phyloP scores from a whole-genome alignment of 2,888 invertebrate species.

The Drosophila phalerata region DNA sequence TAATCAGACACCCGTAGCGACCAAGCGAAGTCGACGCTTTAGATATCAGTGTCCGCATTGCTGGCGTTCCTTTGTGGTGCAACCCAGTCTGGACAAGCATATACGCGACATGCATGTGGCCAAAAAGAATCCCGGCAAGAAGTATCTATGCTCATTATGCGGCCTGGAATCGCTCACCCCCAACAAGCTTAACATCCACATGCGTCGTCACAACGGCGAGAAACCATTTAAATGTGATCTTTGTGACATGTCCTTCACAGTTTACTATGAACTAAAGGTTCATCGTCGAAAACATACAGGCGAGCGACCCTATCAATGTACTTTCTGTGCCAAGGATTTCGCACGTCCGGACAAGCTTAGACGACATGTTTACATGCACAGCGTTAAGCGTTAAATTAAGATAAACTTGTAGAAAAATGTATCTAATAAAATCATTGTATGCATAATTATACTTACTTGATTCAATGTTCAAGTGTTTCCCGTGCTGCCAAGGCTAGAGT shows the following conservation, averaged over 20 bases:
- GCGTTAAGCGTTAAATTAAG: conserved; percentile 52
- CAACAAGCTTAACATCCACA: conserved; percentile 88
- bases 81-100: conserved; percentile 72
- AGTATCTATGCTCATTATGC: conserved; percentile 87
- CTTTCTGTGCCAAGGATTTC: conserved; percentile 86
- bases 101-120: conserved; percentile 72
- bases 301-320: conserved; percentile 87
- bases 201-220: conserved; percentile 89
- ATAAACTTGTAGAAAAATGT: neutral
- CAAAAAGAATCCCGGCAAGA: conserved; percentile 68
- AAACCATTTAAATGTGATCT: conserved; percentile 89
- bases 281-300: conserved; percentile 88
- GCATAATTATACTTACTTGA: neutral
- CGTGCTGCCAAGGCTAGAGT: neutral
- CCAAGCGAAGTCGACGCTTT: conserved; percentile 82
- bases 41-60: conserved; percentile 88
- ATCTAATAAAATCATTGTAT: conserved; percentile 20
- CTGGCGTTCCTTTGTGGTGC: conserved; percentile 84
- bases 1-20: conserved; percentile 75
- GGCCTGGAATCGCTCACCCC: conserved; percentile 87
- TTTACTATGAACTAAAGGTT: conserved; percentile 88
- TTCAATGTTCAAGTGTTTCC: neutral
- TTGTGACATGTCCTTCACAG: conserved; percentile 88
- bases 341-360: conserved; percentile 86
- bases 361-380: conserved; percentile 71